Evolutionary conservation across 2,797 vertebrate genomes (phyloP).

Genomic region (Ptychobarbus kaznakovi): DNA sequence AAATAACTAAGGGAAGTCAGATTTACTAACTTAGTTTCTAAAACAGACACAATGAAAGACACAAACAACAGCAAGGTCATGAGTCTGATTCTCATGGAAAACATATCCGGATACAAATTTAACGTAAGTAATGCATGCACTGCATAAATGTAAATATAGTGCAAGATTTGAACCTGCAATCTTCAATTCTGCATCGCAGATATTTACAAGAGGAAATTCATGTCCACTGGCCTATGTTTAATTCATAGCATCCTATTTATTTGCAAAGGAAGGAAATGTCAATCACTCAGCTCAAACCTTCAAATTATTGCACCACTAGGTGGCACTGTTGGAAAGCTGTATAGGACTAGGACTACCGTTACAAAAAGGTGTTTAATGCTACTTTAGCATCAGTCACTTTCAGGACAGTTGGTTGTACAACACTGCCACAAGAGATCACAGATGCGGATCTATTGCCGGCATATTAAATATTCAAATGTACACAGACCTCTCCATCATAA

Average conservation of each 20-base stretch:
- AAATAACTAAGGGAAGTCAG: constrained; percentile 68
- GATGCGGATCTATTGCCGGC: constrained; percentile 37
- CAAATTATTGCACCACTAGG: constrained; percentile 47
- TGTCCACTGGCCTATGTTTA: constrained; percentile 4
- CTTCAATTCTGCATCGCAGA: background rate
- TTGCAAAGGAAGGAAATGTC: constrained; percentile 5
- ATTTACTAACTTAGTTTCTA: background rate
- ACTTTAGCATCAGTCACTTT: constrained; percentile 29
- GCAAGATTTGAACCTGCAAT: background rate
- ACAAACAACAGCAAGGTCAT: constrained; percentile 1
- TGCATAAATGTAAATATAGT: constrained; percentile 21
- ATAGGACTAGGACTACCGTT: constrained; percentile 36
- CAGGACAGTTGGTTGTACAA: constrained; percentile 40
- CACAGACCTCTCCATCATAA: constrained; percentile 34
- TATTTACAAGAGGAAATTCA: constrained; percentile 1
- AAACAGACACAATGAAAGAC: background rate
- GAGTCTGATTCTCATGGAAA: background rate
- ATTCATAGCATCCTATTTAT: constrained; percentile 23
- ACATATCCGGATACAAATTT: background rate
- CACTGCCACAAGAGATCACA: constrained; percentile 45
- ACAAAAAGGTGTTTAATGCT: constrained; percentile 30
- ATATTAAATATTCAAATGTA: constrained; percentile 69
- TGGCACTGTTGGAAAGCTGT: constrained; percentile 51
- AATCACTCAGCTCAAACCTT: background rate
- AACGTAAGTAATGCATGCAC: background rate